Evolutionary conservation across 2,797 vertebrate genomes (phyloP), one percentile per base, ranked within the genome.

Genomic region (Vipera ursinii): DNA sequence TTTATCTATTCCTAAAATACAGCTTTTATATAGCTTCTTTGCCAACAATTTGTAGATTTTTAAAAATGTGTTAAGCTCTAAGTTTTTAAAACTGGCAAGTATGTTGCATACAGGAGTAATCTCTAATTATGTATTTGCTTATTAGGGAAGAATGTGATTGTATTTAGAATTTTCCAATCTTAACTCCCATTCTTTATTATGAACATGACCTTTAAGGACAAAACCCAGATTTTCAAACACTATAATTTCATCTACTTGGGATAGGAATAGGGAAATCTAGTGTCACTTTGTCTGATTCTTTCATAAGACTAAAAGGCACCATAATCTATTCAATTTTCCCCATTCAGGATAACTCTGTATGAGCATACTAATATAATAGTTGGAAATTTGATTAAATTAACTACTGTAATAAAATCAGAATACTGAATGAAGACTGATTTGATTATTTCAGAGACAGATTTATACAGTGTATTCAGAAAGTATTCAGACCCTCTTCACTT

Each of bases 361-460:
- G 95, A 91, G 95, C 95, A 95, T 92, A 87, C 94, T 96, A 97
- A 97, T 96, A 92, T 88, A 97, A 97, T 96, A 96, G 95, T 92
- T 94, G 96, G 94, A 96, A 95, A 96, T 96, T 95, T 96, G 96
- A 97, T 97, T 97, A 96, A 97, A 96, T 96, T 95, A 94, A 92
- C 96, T 96, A 61, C 95, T 95, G 86, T 96, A 97, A 97, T 96
- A 95, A 95, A 93, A 95, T 96, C 93, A 78, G 96, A 97, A 97
- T 97, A 95, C 92, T 93, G 95, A 96, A 96, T 96, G 96, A 97
- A 97, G 96, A 96, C 96, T 96, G 96, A 96, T 95, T 95, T 92
- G 92, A 95, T 96, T 96, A 96, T 96, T 96, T 87, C 94, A 96
- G 96, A 96, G 96, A 96, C 96, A 96, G 51, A 53, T 53, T 53